A percentile compares a stretch with the other conserved stretches of the same genome.
These are phyloP conservation scores for Hybos culiciformis DNA, from an alignment of 2,888 invertebrate species.

Conservation along the genomic window DNA sequence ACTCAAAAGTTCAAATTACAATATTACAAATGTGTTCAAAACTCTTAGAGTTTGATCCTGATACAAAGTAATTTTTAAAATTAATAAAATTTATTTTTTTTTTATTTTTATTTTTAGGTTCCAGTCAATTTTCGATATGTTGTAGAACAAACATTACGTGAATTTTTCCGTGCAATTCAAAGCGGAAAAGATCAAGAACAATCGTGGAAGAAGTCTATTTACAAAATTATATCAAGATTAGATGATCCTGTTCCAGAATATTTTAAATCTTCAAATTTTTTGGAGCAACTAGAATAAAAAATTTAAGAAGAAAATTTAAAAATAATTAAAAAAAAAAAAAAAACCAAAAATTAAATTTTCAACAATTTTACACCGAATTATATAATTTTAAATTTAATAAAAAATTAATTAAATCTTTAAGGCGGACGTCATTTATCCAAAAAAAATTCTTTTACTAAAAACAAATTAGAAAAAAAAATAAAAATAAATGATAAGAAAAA, in stretches of 20 bases:
- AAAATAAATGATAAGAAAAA: constrained; percentile 13
- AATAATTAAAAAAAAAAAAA: constrained; percentile 4
- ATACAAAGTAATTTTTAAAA: neutral
- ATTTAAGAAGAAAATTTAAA: constrained; percentile 2
- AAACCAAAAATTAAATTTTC: neutral
- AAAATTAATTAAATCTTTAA: neutral
- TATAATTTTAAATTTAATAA: neutral
- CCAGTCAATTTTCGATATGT: constrained; percentile 94
- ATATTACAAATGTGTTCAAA: too few species aligned
- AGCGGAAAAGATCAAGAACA: constrained; percentile 95
- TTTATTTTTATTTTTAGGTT: constrained; percentile 50
- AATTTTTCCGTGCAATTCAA: constrained; percentile 98
- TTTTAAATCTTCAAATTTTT: constrained; percentile 99
- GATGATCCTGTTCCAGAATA: constrained; percentile 99
- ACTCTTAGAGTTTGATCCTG: too few species aligned
- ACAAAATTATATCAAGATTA: constrained; percentile 97
- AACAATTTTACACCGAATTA: constrained; percentile 1
- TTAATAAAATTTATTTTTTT: neutral
- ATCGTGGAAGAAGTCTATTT: constrained; percentile 99
- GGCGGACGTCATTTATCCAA: too few species aligned
- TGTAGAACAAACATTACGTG: constrained; percentile 92
- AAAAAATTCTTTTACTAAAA: too few species aligned
- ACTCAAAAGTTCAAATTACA: too few species aligned
- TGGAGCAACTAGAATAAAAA: constrained; percentile 85
- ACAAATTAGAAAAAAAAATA: constrained; percentile 12